Base-by-base conservation (phyloP, 2,113 vertebrate species). In the Gobiocypris rarus region DNA sequence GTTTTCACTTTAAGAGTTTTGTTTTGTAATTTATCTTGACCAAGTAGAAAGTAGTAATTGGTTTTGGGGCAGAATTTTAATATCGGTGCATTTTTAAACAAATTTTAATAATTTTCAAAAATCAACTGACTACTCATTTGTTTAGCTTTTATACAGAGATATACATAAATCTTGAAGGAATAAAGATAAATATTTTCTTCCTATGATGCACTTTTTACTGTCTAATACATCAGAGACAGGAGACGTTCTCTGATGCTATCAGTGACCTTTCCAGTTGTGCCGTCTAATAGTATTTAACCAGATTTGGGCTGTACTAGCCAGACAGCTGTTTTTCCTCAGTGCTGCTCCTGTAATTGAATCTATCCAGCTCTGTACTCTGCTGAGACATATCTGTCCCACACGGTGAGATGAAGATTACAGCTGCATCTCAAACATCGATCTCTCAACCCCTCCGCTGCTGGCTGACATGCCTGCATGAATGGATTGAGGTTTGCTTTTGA, bases 311-410 rank as follows among this genome's bases (percentile, higher is more conserved):
- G 38, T 70, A 15, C 45, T 45, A 61, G 67, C 41, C 22, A 63
- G 67, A 79, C 83, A 83, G 86, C 83, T 87, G 86, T 79, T 87
- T 87, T 74, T 87, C 45, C 75, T 80, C 80, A 69, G 67, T 28
- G 11, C 31, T 22, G 31, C 31, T 71, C 13, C 38, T 22, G 41
- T 87, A 83, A 87, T 87, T 67, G 58, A 83, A 87, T 87, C 54
- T 67, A 38, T 28, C 63, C 58, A 15, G 65, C 48, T 82, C 74
- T 26, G 43, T 54, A n/a, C 22, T 26, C 24, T 77, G 69, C 86
- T 78, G 86, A 83, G 38, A 88, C 85, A 84, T 43, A 79, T 86
- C 85, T 75, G 82, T 69, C 71, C 43, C 69, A 31, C 75, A 71
- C 5, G 63, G 38, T 67, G 61, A 54, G 74, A 41, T 34, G 74